phyloP scores from a whole-genome alignment of 2,113 vertebrate species.

The Oxyura jamaicensis region DNA sequence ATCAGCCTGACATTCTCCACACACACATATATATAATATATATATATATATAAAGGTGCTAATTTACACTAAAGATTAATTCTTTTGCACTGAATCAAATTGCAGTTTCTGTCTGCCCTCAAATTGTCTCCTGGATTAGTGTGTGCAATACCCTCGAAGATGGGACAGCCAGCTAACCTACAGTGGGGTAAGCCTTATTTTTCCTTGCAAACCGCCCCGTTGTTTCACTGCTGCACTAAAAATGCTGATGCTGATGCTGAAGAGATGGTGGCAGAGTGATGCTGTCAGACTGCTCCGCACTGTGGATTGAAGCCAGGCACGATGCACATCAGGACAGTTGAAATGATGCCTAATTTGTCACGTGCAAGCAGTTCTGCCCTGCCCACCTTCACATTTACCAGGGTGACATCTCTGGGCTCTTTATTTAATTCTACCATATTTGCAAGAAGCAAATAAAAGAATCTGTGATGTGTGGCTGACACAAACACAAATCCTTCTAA shows the following conservation, averaged over 20 bases:
- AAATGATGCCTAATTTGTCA: background rate
- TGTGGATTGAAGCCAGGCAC: background rate
- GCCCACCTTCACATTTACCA: accelerated
- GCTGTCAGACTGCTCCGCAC: accelerated
- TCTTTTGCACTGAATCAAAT: background rate
- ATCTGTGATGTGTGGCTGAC: background rate
- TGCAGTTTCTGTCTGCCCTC: background rate
- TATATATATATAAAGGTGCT: background rate
- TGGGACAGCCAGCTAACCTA: accelerated
- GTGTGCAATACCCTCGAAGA: accelerated
- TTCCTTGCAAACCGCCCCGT: background rate
- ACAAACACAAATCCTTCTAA: background rate
- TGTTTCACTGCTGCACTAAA: accelerated
- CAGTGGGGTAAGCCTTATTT: background rate
- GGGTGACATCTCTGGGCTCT: background rate
- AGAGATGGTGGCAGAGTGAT: background rate
- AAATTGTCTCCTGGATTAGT: accelerated
- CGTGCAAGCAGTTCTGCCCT: background rate
- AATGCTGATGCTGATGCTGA: accelerated
- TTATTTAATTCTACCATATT: background rate
- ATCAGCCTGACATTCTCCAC: background rate
- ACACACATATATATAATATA: background rate
- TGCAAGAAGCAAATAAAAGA: background rate
- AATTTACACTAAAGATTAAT: background rate
- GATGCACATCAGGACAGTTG: accelerated